These are phyloP conservation scores for Platyrinchus mystaceus DNA, from an alignment of 2,797 vertebrate species.

Conservation along the genomic window DNA sequence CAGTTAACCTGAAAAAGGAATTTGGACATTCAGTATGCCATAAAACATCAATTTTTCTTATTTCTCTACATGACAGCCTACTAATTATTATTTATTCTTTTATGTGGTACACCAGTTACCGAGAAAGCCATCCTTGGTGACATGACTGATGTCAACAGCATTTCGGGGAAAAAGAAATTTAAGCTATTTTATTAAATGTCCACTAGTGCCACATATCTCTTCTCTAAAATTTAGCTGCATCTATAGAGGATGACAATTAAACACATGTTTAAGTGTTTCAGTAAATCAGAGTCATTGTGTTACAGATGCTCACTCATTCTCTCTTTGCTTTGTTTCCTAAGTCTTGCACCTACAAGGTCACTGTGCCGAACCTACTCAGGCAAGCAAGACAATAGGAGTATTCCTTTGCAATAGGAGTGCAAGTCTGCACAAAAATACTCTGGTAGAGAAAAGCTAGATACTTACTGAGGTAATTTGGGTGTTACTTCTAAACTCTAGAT, in stretches of 20 bases:
- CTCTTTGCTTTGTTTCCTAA: neutral
- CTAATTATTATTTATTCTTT: neutral
- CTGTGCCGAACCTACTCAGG: accelerated
- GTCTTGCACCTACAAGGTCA: neutral
- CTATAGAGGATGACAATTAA: neutral
- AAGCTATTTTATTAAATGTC: neutral
- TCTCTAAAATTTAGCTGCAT: neutral
- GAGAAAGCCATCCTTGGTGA: neutral
- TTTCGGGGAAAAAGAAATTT: neutral
- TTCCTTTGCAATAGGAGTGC: neutral
- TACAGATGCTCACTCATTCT: neutral
- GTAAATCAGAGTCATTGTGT: neutral
- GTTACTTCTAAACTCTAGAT: neutral
- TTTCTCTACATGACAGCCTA: neutral
- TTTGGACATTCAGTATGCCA: neutral
- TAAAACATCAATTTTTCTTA: neutral
- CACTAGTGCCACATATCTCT: neutral
- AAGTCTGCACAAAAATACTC: neutral
- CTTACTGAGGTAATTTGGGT: neutral
- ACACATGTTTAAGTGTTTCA: neutral
- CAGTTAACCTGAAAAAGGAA: neutral
- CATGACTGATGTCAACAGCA: neutral
- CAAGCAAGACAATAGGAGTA: neutral
- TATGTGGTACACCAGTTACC: neutral
- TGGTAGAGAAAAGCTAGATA: neutral